phyloP scores from a whole-genome alignment of 2,113 vertebrate genomes.

The Beaufortia kweichowensis region DNA sequence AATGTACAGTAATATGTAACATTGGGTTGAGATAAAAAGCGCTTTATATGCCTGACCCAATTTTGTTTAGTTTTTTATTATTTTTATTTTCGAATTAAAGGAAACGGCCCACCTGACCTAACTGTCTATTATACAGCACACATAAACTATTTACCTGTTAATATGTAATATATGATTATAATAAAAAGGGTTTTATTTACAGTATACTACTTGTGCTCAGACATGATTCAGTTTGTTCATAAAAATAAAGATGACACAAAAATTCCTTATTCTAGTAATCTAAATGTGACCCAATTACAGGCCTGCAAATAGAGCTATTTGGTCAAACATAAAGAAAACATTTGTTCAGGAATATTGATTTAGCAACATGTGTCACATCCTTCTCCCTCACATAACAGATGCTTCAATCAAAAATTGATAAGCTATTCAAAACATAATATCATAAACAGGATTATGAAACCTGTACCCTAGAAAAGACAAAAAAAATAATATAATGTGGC shows the following conservation, averaged over 20 bases:
- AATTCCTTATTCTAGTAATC: neutral
- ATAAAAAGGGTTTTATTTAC: conserved; percentile 6
- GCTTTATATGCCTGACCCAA: neutral
- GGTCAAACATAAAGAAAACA: neutral
- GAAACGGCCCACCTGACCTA: neutral
- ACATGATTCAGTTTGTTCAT: neutral
- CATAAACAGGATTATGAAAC: conserved; percentile 29
- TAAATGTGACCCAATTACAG: conserved; percentile 29
- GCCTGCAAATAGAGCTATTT: neutral
- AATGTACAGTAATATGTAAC: neutral
- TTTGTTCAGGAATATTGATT: neutral
- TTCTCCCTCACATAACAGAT: conserved; percentile 20
- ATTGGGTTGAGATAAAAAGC: neutral
- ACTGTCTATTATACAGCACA: neutral
- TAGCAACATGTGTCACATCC: neutral
- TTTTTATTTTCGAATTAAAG: neutral
- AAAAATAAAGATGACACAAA: neutral
- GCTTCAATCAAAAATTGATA: neutral
- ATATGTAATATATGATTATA: neutral
- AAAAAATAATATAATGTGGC: neutral
- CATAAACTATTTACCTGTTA: neutral
- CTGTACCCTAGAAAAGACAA: conserved; percentile 33
- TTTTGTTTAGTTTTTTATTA: neutral
- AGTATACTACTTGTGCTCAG: neutral
- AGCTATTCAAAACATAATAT: neutral